A percentile compares a stretch with the other conserved stretches of the same genome.
These are phyloP conservation scores for Gila robusta DNA, from an alignment of 2,797 vertebrate genomes.

Conservation along the genomic window DNA sequence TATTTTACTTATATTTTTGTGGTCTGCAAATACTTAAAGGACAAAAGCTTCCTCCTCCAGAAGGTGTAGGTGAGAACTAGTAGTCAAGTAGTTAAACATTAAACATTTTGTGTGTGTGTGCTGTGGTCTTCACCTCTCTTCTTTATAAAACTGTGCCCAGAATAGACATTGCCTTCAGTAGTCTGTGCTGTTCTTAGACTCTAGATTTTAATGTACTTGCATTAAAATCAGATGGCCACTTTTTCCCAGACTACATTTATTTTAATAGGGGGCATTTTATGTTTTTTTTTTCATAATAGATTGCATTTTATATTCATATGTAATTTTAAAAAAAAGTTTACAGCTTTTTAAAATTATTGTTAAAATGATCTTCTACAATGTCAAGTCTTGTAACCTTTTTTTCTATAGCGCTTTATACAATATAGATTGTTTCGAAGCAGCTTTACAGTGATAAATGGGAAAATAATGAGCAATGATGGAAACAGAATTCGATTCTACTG, in stretches of 20 bases:
- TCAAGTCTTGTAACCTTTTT: not conserved
- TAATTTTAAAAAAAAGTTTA: not conserved
- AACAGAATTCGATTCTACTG: not conserved
- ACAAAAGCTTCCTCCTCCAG: conserved; percentile 70
- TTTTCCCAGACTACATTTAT: not conserved
- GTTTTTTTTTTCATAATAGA: not conserved
- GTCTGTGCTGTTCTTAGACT: conserved; percentile 25
- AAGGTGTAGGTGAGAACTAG: conserved; percentile 71
- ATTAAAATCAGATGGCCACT: not conserved
- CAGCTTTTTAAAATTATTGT: not conserved
- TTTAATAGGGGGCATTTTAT: conserved; percentile 8
- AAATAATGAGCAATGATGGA: not conserved
- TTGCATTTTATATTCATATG: not conserved
- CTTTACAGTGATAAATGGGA: not conserved
- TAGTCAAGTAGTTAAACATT: conserved; percentile 5
- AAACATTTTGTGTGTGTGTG: conserved; percentile 11
- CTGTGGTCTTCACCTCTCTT: conserved; percentile 20
- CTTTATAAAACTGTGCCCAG: conserved; percentile 1
- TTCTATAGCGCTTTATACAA: not conserved
- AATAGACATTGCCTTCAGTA: conserved; percentile 13
- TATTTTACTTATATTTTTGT: conserved; percentile 25
- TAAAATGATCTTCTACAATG: not conserved
- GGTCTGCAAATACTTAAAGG: conserved; percentile 61
- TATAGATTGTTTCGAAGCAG: not conserved
- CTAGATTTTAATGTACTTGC: not conserved